These are phyloP conservation scores for Ecliptopera silaceata DNA, from an alignment of 2,888 invertebrate genomes.

Conservation along the genomic window DNA sequence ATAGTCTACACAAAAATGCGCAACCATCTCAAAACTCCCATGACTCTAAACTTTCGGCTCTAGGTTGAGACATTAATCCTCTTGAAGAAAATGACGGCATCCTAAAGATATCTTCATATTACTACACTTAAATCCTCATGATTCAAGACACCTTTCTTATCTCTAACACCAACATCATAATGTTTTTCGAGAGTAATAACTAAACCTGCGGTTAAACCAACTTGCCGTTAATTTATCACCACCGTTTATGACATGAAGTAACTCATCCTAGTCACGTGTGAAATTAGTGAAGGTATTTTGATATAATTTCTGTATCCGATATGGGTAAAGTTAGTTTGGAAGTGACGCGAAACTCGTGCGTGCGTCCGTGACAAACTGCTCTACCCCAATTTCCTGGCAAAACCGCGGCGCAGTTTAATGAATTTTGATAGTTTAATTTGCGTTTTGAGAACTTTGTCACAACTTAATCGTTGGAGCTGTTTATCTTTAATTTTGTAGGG, in stretches of 20 bases:
- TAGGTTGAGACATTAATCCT: no score
- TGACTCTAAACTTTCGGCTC: no score
- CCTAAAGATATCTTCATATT: no score
- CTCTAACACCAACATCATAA: no score
- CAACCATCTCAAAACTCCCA: no score
- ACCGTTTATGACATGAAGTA: constrained; percentile 7
- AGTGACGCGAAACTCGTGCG: constrained; percentile 23
- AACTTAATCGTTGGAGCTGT: constrained; percentile 8
- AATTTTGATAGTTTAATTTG: constrained; percentile 30
- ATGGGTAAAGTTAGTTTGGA: constrained; percentile 28
- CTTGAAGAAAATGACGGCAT: no score
- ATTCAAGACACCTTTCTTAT: no score
- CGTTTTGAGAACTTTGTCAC: constrained; percentile 16
- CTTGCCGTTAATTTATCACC: background rate
- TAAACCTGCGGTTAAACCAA: background rate
- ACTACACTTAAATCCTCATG: no score
- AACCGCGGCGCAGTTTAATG: constrained; percentile 24
- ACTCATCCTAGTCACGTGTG: constrained; percentile 26
- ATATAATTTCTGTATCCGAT: constrained; percentile 32
- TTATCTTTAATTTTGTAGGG: background rate
- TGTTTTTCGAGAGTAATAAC: no score
- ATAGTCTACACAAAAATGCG: no score
- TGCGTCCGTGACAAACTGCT: constrained; percentile 34
- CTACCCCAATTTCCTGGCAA: constrained; percentile 32
- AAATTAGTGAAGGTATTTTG: constrained; percentile 27